Base-by-base conservation (phyloP, 2,113 vertebrate genomes). In the Pseudopipra pipra region DNA sequence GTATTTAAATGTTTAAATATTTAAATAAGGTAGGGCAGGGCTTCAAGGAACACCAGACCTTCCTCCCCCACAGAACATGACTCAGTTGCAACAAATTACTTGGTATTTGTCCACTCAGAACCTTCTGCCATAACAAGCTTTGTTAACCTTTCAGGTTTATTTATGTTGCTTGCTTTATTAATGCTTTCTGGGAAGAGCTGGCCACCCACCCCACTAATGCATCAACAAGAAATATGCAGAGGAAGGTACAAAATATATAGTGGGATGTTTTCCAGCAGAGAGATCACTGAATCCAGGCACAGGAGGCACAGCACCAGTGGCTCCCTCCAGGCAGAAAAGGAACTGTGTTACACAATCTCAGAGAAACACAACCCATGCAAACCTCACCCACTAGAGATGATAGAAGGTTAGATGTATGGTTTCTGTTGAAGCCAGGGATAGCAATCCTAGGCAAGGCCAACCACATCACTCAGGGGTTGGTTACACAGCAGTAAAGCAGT, bases 51-150 rank as follows among this genome's bases (percentile, higher is more conserved):
- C 20, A 77, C 3, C 9, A 22, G 18, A 43, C 62, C 41, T 81
- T 88, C 94, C 68, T 87, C 76, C 33, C 72, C 85, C 75, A 62
- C 59, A 78, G 75, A 93, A 81, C 35, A 75, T 74, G 82, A 88
- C 56, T 92, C 90, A 90, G 61, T 88, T 74, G 49, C 47, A 93
- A 90, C 39, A 77, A 88, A 93, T 76, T 65, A 76, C 49, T 82
- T 66, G 63, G 77, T 82, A 73, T 93, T 58, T 90, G 75, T 91
- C 83, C 85, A 77, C 80, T 67, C 49, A 59, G 71, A 91, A 78
- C 33, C 67, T 93, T 58, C 49, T 90, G 27, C 43, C 77, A 12
- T 8, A 91, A 92, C 16, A 88, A 72, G 58, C 56, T 66, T 74
- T 37, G 35, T 74, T 61, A 91, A 75, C 61, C 56, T 78, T 86